Evolutionary conservation across 1,140 invertebrate species (phyloP).

Genomic region (Triops cancriformis): DNA sequence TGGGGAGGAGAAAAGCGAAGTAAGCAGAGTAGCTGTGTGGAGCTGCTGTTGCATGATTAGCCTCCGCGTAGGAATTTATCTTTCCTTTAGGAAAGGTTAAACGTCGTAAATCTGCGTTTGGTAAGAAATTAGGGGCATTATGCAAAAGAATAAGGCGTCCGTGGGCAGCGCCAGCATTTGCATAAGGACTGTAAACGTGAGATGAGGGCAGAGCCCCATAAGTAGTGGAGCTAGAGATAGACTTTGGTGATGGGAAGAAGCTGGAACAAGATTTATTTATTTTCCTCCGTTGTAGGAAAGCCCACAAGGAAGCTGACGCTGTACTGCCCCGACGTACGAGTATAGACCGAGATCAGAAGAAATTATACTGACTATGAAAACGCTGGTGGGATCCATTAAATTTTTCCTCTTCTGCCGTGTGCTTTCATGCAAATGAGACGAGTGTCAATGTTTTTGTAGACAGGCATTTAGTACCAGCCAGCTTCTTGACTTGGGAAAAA

Average conservation of each 20-base stretch:
- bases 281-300: not conserved
- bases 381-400: slow-evolving; percentile 3
- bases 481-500: not conserved
- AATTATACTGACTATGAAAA: slow-evolving; percentile 1
- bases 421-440: slow-evolving; percentile 13
- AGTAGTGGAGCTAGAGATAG: not conserved
- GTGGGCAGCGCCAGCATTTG: slow-evolving; percentile 7
- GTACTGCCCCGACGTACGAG: not conserved
- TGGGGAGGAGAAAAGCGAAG: not conserved
- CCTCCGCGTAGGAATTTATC: not conserved
- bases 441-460: slow-evolving; percentile 11
- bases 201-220: slow-evolving; percentile 6
- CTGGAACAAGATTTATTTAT: slow-evolving; percentile 3
- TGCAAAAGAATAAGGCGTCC: slow-evolving; percentile 10
- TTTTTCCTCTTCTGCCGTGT: not conserved
- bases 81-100: slow-evolving; percentile 4
- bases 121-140: slow-evolving; percentile 10
- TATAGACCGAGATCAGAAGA: not conserved
- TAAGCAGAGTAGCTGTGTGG: not conserved
- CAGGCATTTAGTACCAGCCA: slow-evolving; percentile 5
- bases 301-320: not conserved
- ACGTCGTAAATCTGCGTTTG: slow-evolving; percentile 2
- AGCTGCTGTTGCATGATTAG: slow-evolving; percentile 13
- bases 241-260: not conserved
- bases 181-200: slow-evolving; percentile 13